A percentile compares a stretch with the other conserved stretches of the same genome.
Conservation (phyloP, 2,797 vertebrate genomes). For the Catharus ustulatus region DNA sequence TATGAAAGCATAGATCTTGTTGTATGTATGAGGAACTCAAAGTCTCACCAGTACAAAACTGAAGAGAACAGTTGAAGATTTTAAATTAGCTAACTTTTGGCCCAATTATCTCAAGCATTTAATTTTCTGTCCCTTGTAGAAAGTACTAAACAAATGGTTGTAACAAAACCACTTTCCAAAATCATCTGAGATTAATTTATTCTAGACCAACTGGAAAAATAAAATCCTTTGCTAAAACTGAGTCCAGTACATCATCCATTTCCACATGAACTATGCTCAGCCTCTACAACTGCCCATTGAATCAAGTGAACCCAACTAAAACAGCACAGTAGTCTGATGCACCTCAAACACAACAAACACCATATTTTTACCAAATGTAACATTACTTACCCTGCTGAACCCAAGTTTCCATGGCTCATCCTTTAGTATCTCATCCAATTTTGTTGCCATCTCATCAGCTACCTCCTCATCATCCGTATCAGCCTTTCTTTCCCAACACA, state of each 20-base stretch:
- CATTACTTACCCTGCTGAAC: conserved; percentile 75
- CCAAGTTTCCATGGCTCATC: conserved; percentile 83
- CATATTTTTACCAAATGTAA: conserved; percentile 15
- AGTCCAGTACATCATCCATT: not conserved
- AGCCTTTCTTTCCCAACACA: not conserved
- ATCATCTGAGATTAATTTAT: not conserved
- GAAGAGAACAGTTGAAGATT: not conserved
- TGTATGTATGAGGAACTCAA: not conserved
- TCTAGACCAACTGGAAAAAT: not conserved
- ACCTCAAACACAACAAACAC: not conserved
- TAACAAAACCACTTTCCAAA: not conserved
- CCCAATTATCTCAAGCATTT: not conserved
- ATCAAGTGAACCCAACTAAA: not conserved
- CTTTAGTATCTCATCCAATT: conserved; percentile 76
- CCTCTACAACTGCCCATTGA: not conserved
- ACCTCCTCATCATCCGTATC: not conserved
- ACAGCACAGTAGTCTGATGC: not conserved
- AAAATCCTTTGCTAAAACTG: not conserved
- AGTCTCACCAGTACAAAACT: not conserved
- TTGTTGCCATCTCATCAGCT: not conserved
- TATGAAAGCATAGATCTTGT: not conserved
- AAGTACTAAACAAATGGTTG: not conserved
- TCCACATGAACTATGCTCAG: not conserved
- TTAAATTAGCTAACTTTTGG: not conserved
- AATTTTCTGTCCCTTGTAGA: not conserved